phyloP scores from a whole-genome alignment of 2,888 invertebrate species.

The Drosophila parthenogenetica region DNA sequence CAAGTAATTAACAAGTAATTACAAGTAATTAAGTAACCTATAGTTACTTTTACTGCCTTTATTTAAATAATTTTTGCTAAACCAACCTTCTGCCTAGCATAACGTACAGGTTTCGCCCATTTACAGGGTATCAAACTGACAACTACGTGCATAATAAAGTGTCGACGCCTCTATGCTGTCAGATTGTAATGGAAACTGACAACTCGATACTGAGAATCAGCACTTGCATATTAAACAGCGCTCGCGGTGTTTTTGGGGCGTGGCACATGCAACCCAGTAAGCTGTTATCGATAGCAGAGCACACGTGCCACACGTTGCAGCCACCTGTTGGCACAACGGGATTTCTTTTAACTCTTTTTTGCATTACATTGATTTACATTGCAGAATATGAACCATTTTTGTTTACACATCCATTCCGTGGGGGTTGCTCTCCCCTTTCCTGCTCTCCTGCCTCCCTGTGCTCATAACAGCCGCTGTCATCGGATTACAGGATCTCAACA shows the following conservation, averaged over 20 bases:
- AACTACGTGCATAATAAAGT: conserved; percentile 22
- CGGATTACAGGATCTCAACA: conserved; percentile 46
- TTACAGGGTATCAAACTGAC: conserved; percentile 24
- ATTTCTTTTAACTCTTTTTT: not conserved
- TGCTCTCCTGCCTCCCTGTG: not conserved
- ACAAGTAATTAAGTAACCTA: too few species aligned
- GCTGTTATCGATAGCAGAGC: conserved; percentile 38
- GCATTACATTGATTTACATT: conserved; percentile 4
- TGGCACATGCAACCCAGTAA: conserved; percentile 14
- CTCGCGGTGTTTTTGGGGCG: conserved; percentile 22
- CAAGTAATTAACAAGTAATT: conserved; percentile 1
- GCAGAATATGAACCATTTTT: conserved; percentile 7
- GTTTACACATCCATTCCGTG: conserved; percentile 31
- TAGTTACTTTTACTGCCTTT: too few species aligned
- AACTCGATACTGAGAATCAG: conserved; percentile 39
- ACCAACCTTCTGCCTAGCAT: not conserved
- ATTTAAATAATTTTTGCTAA: not conserved
- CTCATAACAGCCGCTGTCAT: not conserved
- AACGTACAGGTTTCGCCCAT: not conserved
- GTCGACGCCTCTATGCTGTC: conserved; percentile 10
- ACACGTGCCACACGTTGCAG: conserved; percentile 45
- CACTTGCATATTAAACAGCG: conserved; percentile 61
- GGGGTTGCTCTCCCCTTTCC: not conserved
- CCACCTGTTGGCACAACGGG: conserved; percentile 41
- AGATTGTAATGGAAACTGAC: conserved; percentile 54